Evolutionary conservation across 2,888 invertebrate species (phyloP), one percentile per base, ranked within the genome.

Genomic region (Conops quadrifasciatus): DNA sequence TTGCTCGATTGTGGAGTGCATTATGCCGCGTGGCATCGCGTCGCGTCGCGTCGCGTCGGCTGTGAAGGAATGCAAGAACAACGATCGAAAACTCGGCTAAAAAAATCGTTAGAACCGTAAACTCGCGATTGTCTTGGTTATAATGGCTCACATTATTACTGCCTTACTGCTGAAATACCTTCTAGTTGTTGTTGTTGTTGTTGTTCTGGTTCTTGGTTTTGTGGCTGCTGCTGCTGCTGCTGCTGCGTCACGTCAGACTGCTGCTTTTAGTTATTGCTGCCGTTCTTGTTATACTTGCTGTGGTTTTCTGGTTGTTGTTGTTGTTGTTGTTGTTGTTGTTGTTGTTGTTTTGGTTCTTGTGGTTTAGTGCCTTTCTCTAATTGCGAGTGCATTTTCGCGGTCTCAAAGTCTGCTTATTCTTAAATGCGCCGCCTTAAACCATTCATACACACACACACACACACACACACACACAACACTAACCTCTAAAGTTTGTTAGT

Each of bases 341-440:
- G 26, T 60, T 60, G 60, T 30, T 45, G 21, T 45, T 60, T 30
- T 60, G 47, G 45, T 51, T 68, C 47, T 62, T 62, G 62, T 62
- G 51, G 49, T 36, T 68, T 45, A 60, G 68, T 68, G 62, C 62
- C 60, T 68, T 60, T 68, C 68, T 68, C 60, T 68, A 68, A 68
- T 68, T 68, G 62, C 68, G 60, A 68, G 51, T 68, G 68, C 68
- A 68, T 68, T 68, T 68, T 62, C 68, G 62, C 62, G 68, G 68
- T 62, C 62, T 68, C 62, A 51, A 36, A 51, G 68, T 51, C 62
- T 51, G 62, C 68, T 36, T 36, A 36, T 36, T 36, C 36, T 36
- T 7, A 36, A 36, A 36, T 36, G 36, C 36, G 43, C 51, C 68
- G 45, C 59, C 47, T 11, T 21, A 59, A 58, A 24, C 45, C 53